These are phyloP conservation scores for Spheniscus humboldti DNA, from an alignment of 2,797 vertebrate genomes.

Conservation along the genomic window DNA sequence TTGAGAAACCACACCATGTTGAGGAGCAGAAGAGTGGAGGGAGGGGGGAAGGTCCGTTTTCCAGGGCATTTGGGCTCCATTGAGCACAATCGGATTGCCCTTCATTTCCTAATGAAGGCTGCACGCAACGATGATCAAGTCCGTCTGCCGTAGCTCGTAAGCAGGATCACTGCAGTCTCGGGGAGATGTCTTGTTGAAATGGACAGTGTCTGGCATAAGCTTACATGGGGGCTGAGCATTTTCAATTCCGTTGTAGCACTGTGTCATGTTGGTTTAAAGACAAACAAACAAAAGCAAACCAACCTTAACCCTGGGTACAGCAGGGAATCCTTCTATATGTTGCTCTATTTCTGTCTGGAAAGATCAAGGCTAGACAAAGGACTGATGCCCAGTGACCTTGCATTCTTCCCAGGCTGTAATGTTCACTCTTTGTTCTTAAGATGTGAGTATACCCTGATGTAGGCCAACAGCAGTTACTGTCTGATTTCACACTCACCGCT, in stretches of 20 bases:
- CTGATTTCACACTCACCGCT: slow-evolving; percentile 53
- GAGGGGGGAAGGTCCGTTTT: background rate
- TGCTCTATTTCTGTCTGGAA: slow-evolving; percentile 32
- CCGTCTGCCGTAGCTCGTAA: background rate
- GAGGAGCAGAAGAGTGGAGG: background rate
- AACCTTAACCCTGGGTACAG: background rate
- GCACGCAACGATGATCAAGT: background rate
- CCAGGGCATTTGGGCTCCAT: background rate
- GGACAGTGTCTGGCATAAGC: slow-evolving; percentile 63
- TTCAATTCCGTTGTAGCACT: background rate
- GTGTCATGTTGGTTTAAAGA: background rate
- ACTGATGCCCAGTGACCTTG: slow-evolving; percentile 15
- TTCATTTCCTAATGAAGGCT: slow-evolving; percentile 26
- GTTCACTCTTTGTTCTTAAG: slow-evolving; percentile 22
- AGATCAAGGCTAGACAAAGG: slow-evolving; percentile 23
- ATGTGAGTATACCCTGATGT: background rate
- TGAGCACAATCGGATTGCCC: background rate
- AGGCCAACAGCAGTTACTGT: slow-evolving; percentile 62
- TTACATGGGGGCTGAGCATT: slow-evolving; percentile 1
- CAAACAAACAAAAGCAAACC: background rate
- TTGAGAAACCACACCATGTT: background rate
- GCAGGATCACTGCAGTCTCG: slow-evolving; percentile 69
- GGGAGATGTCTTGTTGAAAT: slow-evolving; percentile 42
- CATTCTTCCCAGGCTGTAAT: background rate
- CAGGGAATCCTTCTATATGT: background rate